phyloP scores from a whole-genome alignment of 23 tunicate species.

The Clavelina lepadiformis region DNA sequence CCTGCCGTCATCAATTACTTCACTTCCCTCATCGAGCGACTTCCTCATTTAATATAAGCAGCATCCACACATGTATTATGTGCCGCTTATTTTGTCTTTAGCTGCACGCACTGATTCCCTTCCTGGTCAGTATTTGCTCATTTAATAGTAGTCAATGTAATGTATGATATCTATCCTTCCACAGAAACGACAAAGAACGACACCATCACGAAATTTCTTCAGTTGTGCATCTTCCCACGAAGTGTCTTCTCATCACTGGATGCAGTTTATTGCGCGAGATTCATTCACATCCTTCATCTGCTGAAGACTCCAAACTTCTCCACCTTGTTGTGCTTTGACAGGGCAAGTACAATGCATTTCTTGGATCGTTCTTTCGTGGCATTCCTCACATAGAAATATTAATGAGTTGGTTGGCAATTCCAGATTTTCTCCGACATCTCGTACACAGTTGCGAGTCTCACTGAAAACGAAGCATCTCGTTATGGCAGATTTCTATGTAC shows the following conservation, averaged over 20 bases:
- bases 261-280: conserved; percentile 95
- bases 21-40: background rate
- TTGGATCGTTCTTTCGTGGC: background rate
- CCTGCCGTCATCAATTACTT: background rate
- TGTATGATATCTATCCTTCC: background rate
- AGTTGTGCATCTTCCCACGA: conserved; percentile 92
- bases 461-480: conserved; percentile 97
- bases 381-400: background rate
- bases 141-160: background rate
- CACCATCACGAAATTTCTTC: conserved; percentile 95
- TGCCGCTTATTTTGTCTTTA: no score
- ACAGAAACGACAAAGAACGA: conserved; percentile 95
- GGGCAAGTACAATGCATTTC: conserved; percentile 29
- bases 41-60: background rate
- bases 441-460: conserved; percentile 80
- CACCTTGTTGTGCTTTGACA: conserved; percentile 90
- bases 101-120: background rate
- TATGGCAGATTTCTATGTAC: conserved; percentile 89
- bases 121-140: background rate
- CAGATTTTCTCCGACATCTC: conserved; percentile 94
- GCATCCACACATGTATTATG: background rate
- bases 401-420: background rate
- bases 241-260: conserved; percentile 85
- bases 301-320: conserved; percentile 84
- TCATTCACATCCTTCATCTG: conserved; percentile 81